These are phyloP conservation scores for Ophion obscuratus DNA, from an alignment of 2,888 invertebrate genomes.

Conservation along the genomic window DNA sequence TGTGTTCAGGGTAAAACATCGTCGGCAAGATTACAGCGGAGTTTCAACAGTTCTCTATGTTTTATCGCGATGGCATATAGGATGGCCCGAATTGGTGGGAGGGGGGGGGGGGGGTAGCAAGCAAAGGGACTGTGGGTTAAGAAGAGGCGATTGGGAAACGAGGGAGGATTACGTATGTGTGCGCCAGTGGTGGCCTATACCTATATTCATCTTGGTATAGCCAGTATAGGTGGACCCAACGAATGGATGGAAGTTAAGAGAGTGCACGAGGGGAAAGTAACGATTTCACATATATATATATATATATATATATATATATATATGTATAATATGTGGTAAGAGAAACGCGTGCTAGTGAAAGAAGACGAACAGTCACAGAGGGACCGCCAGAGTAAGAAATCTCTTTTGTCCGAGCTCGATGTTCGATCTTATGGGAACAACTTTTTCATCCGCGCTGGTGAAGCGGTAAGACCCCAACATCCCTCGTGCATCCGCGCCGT, in stretches of 20 bases:
- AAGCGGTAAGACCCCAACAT: conserved; percentile 11
- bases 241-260: conserved; percentile 56
- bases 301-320: conserved; percentile 6
- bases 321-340: conserved; percentile 42
- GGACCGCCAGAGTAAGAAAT: conserved; percentile 59
- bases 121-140: conserved; percentile 13
- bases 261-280: conserved; percentile 27
- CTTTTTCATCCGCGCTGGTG: conserved; percentile 50
- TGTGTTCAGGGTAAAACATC: conserved; percentile 77
- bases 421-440: conserved; percentile 56
- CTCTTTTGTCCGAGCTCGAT: conserved; percentile 54
- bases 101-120: neutral
- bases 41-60: conserved; percentile 80
- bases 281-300: conserved; percentile 38
- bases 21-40: conserved; percentile 79
- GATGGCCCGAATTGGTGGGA: conserved; percentile 40
- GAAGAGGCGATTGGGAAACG: conserved; percentile 31
- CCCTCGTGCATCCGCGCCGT: neutral
- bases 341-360: conserved; percentile 58
- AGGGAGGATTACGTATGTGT: conserved; percentile 21
- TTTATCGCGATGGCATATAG: conserved; percentile 77
- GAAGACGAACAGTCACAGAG: conserved; percentile 55
- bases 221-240: conserved; percentile 40
- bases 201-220: neutral
- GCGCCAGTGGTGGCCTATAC: neutral